Evolutionary conservation across 2,888 invertebrate species (phyloP).

Genomic region (Unio pictorum): DNA sequence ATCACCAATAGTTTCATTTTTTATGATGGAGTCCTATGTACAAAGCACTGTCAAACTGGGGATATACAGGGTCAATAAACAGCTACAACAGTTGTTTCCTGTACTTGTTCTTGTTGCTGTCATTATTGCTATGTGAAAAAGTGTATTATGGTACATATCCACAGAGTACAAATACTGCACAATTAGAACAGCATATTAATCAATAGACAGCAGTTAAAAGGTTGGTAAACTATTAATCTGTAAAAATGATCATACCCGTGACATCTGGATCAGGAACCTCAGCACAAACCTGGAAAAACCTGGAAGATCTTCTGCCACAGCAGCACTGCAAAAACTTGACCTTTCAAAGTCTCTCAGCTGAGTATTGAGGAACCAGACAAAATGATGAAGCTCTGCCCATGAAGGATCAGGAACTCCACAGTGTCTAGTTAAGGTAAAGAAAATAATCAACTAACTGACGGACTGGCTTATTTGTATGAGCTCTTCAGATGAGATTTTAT

Average conservation of each 20-base stretch:
- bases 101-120: too few relatives aligned
- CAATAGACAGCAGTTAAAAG: not conserved
- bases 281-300: constrained; percentile 58
- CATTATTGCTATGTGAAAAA: too few relatives aligned
- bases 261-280: constrained; percentile 58
- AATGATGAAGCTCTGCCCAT: constrained; percentile 59
- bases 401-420: constrained; percentile 52
- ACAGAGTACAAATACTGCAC: too few relatives aligned
- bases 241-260: constrained; percentile 33
- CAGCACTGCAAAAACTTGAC: constrained; percentile 47
- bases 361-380: constrained; percentile 58
- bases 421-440: constrained; percentile 26
- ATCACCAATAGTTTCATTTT: too few relatives aligned
- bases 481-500: too few relatives aligned
- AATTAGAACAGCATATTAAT: too few relatives aligned
- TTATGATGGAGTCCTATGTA: too few relatives aligned
- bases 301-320: constrained; percentile 47
- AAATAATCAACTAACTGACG: not conserved
- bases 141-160: too few relatives aligned
- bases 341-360: constrained; percentile 57
- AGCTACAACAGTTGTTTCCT: too few relatives aligned
- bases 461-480: not conserved
- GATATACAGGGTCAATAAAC: too few relatives aligned
- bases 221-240: not conserved
- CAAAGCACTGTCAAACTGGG: too few relatives aligned